phyloP scores from a whole-genome alignment of 2,888 invertebrate genomes.

The Elysia crispata region DNA sequence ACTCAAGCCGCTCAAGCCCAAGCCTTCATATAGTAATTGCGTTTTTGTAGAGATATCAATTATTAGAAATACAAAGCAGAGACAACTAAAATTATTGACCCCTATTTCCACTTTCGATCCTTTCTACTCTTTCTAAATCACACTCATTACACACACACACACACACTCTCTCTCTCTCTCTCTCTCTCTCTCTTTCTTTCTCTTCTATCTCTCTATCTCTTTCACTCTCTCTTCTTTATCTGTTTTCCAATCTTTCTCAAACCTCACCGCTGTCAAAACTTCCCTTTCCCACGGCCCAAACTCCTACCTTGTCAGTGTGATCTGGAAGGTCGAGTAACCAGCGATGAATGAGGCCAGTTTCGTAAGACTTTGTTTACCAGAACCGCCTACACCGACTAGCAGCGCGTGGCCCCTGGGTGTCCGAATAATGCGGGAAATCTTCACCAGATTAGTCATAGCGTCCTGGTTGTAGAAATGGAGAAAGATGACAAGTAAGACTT shows the following conservation, averaged over 20 bases:
- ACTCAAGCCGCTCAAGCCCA: neutral
- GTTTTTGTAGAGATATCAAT: no score
- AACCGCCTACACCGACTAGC: conserved; percentile 97
- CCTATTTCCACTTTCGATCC: no score
- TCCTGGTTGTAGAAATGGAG: conserved; percentile 79
- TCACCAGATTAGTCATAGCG: conserved; percentile 96
- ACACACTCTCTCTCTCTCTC: no score
- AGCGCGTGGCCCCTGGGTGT: conserved; percentile 96
- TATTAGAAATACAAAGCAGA: no score
- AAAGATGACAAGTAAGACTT: neutral
- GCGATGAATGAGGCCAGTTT: conserved; percentile 97
- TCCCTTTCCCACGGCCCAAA: neutral
- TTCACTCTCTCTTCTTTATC: neutral
- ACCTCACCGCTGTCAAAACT: neutral
- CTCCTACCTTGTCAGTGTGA: conserved; percentile 89
- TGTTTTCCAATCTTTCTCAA: no score
- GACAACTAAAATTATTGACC: no score
- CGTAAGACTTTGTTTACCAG: conserved; percentile 97
- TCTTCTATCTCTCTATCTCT: no score
- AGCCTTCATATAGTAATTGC: no score
- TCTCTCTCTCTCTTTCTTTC: no score
- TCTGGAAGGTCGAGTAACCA: conserved; percentile 97
- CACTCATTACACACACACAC: no score
- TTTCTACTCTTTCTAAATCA: no score
- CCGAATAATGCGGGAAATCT: conserved; percentile 94